Conservation (phyloP, 2,797 vertebrate genomes). For the Tokudaia muenninki region DNA sequence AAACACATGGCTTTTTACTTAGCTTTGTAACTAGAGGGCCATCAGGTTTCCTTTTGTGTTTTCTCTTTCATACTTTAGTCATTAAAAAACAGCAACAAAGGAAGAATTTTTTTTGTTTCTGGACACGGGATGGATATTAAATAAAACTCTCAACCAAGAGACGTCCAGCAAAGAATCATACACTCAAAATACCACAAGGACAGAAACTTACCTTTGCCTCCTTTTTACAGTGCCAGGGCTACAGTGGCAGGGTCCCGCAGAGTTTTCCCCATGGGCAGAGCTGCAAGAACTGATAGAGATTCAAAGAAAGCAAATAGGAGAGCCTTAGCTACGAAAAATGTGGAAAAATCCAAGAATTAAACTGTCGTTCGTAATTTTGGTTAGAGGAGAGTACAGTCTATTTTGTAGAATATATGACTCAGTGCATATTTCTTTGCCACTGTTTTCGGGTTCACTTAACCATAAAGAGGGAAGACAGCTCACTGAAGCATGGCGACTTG, state of each 20-base stretch:
- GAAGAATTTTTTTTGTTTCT: constrained; percentile 45
- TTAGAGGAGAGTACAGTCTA: constrained; percentile 77
- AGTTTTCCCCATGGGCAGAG: constrained; percentile 66
- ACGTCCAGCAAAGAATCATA: constrained; percentile 63
- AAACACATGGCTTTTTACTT: constrained; percentile 73
- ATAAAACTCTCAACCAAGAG: constrained; percentile 66
- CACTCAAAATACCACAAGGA: constrained; percentile 70
- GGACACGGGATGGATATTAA: constrained; percentile 8
- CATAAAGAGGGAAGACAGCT: constrained; percentile 83
- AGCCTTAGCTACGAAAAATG: constrained; percentile 73
- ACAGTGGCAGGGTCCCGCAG: constrained; percentile 70
- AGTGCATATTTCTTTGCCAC: constrained; percentile 81
- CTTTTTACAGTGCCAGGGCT: constrained; percentile 77
- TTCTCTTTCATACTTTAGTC: constrained; percentile 51
- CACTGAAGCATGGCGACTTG: constrained; percentile 81
- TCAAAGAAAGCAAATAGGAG: constrained; percentile 78
- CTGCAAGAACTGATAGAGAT: constrained; percentile 63
- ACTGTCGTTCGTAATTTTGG: constrained; percentile 74
- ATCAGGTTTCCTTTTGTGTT: constrained; percentile 57
- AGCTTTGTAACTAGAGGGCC: constrained; percentile 49
- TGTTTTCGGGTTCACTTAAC: constrained; percentile 86
- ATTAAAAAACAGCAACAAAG: constrained; percentile 20
- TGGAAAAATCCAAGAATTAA: constrained; percentile 79
- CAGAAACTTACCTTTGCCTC: constrained; percentile 69
- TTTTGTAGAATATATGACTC: constrained; percentile 83